A percentile compares a stretch with the other conserved stretches of the same genome.
Evolutionary conservation across 2,888 invertebrate species (phyloP).

Genomic region (Cantharis flavilabris): DNA sequence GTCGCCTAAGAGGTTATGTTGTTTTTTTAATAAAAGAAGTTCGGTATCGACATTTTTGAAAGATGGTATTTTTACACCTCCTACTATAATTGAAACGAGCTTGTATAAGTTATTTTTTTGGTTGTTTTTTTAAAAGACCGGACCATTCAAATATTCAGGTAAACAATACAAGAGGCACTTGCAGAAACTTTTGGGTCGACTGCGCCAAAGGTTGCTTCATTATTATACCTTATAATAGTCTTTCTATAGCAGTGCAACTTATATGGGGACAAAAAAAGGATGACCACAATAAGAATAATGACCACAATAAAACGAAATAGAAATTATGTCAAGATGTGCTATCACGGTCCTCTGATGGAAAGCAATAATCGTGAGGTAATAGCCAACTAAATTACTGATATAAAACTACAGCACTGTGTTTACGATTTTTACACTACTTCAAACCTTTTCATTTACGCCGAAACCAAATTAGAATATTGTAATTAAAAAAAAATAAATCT

Average conservation of each 20-base stretch:
- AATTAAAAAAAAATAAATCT: neutral
- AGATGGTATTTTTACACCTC: constrained; percentile 47
- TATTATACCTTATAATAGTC: constrained; percentile 42
- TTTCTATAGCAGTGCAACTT: constrained; percentile 37
- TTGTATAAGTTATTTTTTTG: constrained; percentile 47
- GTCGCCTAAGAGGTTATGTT: neutral
- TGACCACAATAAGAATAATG: constrained; percentile 29
- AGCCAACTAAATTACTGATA: constrained; percentile 23
- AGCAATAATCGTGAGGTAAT: constrained; percentile 28
- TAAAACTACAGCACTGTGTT: constrained; percentile 18
- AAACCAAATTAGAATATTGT: neutral
- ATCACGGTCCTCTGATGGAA: constrained; percentile 13
- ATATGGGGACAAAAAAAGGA: constrained; percentile 29
- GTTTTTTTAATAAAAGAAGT: constrained; percentile 3
- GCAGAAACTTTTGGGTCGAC: constrained; percentile 22
- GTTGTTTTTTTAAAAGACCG: constrained; percentile 9
- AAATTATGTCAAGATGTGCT: constrained; percentile 27
- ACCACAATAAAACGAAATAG: constrained; percentile 28
- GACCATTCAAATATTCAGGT: constrained; percentile 8
- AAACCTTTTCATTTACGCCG: constrained; percentile 1
- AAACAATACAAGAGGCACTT: constrained; percentile 1
- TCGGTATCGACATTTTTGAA: constrained; percentile 31
- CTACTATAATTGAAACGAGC: constrained; percentile 48
- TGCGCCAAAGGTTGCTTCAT: constrained; percentile 39
- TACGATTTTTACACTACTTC: constrained; percentile 13